A percentile compares a stretch with the other conserved stretches of the same genome.
Conservation (phyloP, 2,888 invertebrate genomes). For the Alentia gelatinosa region DNA sequence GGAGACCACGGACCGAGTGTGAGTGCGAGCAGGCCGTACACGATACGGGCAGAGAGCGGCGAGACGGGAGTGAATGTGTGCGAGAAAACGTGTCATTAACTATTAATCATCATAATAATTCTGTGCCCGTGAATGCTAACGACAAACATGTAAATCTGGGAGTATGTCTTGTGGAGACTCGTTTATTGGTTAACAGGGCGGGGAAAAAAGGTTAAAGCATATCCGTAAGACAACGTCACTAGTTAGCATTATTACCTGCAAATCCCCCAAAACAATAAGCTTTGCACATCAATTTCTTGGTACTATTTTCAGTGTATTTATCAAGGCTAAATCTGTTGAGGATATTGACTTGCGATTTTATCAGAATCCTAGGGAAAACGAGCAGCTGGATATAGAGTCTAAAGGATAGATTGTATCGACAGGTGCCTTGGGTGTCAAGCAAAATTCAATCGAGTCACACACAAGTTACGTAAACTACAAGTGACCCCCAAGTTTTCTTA, state of each 20-base stretch:
- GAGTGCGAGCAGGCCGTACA: too few species aligned
- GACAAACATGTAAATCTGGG: slow-evolving; percentile 7
- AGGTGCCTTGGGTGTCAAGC: slow-evolving; percentile 7
- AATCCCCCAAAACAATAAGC: background rate
- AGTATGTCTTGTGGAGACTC: background rate
- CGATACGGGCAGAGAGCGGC: too few species aligned
- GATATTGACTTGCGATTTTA: background rate
- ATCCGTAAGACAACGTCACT: background rate
- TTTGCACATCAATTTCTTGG: background rate
- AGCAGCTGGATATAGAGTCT: background rate
- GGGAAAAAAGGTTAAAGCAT: background rate
- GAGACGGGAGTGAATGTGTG: background rate
- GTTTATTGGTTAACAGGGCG: background rate
- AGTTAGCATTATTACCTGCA: background rate
- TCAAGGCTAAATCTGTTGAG: background rate
- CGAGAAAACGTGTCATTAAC: slow-evolving; percentile 8
- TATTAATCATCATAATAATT: slow-evolving; percentile 4
- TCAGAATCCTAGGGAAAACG: background rate
- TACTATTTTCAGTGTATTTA: slow-evolving; percentile 25
- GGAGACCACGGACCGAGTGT: background rate
- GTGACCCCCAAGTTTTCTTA: too few species aligned
- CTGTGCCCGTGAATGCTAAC: slow-evolving; percentile 1
- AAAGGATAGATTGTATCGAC: background rate
- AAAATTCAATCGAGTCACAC: background rate
- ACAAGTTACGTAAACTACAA: background rate